These are phyloP conservation scores for Fratercula arctica DNA, from an alignment of 2,797 vertebrate species.

Conservation along the genomic window DNA sequence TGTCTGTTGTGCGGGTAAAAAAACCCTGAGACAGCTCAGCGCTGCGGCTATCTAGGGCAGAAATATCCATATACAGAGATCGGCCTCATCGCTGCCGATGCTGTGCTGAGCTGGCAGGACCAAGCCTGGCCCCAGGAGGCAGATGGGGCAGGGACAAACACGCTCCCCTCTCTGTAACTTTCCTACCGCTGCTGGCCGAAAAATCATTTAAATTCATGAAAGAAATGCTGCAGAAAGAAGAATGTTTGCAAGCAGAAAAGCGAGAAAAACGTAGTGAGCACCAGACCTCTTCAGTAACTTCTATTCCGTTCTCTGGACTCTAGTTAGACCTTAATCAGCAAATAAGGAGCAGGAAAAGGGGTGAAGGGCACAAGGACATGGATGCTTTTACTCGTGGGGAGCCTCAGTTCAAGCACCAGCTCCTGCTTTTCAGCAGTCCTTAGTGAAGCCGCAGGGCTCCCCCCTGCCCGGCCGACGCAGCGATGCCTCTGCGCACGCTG, in stretches of 20 bases:
- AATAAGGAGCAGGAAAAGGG: neutral
- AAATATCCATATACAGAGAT: neutral
- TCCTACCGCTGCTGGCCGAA: neutral
- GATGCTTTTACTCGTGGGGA: neutral
- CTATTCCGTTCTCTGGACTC: neutral
- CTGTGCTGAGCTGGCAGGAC: neutral
- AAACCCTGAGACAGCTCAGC: neutral
- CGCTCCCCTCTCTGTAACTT: neutral
- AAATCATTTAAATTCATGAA: neutral
- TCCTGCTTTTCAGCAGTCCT: neutral
- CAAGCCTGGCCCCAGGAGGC: neutral
- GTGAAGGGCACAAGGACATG: neutral
- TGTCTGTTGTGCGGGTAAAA: conserved; percentile 40
- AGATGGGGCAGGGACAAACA: neutral
- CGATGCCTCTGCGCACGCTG: neutral
- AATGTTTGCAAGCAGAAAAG: neutral
- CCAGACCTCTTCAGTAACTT: neutral
- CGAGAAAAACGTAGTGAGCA: fast-evolving
- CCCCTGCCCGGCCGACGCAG: neutral
- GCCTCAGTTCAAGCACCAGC: neutral
- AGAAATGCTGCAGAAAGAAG: neutral
- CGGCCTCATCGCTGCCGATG: fast-evolving
- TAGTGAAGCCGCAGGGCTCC: neutral
- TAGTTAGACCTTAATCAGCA: neutral
- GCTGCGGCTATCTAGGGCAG: neutral